phyloP scores from a whole-genome alignment of 1,140 invertebrate genomes.

The Drosophila sproati region DNA sequence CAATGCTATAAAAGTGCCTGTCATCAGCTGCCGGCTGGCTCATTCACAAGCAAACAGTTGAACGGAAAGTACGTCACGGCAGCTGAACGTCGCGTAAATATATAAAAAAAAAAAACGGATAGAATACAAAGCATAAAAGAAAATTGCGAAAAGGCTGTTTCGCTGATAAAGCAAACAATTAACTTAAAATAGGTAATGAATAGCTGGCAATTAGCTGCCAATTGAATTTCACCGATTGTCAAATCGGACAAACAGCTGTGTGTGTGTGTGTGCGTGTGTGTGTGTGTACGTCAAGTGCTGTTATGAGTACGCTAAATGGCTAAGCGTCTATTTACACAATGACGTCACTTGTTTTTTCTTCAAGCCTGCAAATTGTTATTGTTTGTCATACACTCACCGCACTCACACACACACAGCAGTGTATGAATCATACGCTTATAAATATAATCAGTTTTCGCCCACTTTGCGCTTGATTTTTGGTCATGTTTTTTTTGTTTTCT shows the following conservation, averaged over 20 bases:
- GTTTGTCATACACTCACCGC: slow-evolving; percentile 49
- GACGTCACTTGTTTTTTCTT: slow-evolving; percentile 65
- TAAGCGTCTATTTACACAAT: slow-evolving; percentile 47
- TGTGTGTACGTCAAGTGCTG: slow-evolving; percentile 3
- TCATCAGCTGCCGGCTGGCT: slow-evolving; percentile 29
- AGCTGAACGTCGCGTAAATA: not conserved
- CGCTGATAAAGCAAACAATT: slow-evolving; percentile 46
- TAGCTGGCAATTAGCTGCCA: not conserved
- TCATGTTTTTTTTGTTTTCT: too few species aligned
- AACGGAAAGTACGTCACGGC: slow-evolving; percentile 30
- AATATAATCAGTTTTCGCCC: slow-evolving; percentile 73
- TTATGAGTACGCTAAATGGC: slow-evolving; percentile 23
- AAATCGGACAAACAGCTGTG: slow-evolving; percentile 10
- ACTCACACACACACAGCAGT: slow-evolving; percentile 18
- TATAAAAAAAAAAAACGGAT: slow-evolving; percentile 13
- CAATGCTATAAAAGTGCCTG: slow-evolving; percentile 52
- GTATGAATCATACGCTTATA: slow-evolving; percentile 70
- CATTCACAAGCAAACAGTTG: slow-evolving; percentile 58
- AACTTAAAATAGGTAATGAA: slow-evolving; percentile 36
- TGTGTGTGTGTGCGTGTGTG: not conserved
- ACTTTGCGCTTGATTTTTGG: slow-evolving; percentile 11
- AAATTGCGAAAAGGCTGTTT: slow-evolving; percentile 30
- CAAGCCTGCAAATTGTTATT: slow-evolving; percentile 47
- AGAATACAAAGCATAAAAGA: slow-evolving; percentile 11
- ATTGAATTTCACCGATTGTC: slow-evolving; percentile 5